Evolutionary conservation across 2,797 vertebrate species (phyloP), one percentile per base, ranked within the genome.

Genomic region (Crax fasciolata): DNA sequence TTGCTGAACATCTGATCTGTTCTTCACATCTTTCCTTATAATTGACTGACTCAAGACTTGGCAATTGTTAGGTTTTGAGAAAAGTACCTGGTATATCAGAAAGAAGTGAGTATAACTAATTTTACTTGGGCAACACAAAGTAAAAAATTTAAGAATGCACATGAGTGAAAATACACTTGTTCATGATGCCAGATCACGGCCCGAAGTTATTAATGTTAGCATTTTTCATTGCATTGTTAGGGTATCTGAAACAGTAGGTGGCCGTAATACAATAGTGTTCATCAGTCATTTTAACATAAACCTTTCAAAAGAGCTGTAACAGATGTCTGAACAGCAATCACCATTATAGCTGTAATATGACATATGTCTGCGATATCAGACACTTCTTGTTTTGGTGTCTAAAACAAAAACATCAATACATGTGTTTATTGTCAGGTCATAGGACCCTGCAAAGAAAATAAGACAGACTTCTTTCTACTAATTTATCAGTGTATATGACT

Each of bases 181-280:
- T 38, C 28, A 11, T 3, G 4, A 49, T 46, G 61, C 27, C 20
- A 38, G 15, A 61, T 74, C 7, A 59, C 12, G 52, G 21, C 68
- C 79, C 80, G 16, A 77, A 54, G 10, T 75, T 91, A 65, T 92
- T 90, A 58, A 84, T 62, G 21, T 87, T 74, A 30, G 44, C 38
- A 54, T 71, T 91, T 59, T 94, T 91, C 61, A 19, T 41, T 77
- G 32, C 54, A 17, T 77, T 83, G 48, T 84, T 66, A 71, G 67
- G 62, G 65, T 71, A 57, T 95, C 92, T 92, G 67, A 71, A n/a
- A 78, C 78, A 92, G 84, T 52, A 85, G 84, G 89, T 75, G 89
- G 49, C 87, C 44, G 11, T 80, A 85, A 89, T 0, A 11, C 54
- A 91, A 65, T 61, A 46, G 46, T 39, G 44, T n/a, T 20, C 78